phyloP scores from a whole-genome alignment of 2,113 vertebrate species.

The Myocastor coypus region DNA sequence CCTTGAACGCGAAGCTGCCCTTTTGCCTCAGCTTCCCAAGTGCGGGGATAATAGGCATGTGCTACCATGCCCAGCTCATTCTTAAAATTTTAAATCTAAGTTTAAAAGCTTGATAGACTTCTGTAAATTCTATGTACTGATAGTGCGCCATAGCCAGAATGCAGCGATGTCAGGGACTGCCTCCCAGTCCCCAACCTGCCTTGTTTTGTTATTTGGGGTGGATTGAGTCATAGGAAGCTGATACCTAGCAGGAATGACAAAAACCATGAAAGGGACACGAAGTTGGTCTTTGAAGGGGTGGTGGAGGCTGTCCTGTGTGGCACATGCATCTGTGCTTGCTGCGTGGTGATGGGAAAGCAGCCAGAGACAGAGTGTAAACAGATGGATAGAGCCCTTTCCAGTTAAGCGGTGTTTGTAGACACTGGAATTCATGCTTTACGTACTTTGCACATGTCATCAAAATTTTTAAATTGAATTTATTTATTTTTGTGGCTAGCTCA shows the following conservation, averaged over 20 bases:
- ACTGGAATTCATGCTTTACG: neutral
- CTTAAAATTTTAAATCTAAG: slow-evolving; percentile 24
- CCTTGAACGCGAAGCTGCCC: too few relatives aligned
- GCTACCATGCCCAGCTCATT: neutral
- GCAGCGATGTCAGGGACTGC: neutral
- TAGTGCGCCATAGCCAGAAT: neutral
- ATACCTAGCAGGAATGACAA: neutral
- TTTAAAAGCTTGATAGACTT: slow-evolving; percentile 2
- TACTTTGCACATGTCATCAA: neutral
- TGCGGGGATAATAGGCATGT: neutral
- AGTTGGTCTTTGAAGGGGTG: neutral
- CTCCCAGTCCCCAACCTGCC: neutral
- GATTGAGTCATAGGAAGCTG: neutral
- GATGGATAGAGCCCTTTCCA: neutral
- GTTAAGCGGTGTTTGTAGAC: neutral
- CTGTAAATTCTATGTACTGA: neutral
- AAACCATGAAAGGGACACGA: neutral
- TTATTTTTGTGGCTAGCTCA: too few relatives aligned
- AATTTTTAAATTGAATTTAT: too few relatives aligned
- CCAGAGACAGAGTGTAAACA: neutral
- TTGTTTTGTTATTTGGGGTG: neutral
- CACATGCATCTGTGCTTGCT: neutral
- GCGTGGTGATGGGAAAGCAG: neutral
- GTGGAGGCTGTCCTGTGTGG: neutral
- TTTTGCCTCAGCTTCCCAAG: neutral